Percentiles rank a stretch among this genome's conserved stretches.
Evolutionary conservation across 2,888 invertebrate species (phyloP).

Genomic region (Tachystola acroxantha): DNA sequence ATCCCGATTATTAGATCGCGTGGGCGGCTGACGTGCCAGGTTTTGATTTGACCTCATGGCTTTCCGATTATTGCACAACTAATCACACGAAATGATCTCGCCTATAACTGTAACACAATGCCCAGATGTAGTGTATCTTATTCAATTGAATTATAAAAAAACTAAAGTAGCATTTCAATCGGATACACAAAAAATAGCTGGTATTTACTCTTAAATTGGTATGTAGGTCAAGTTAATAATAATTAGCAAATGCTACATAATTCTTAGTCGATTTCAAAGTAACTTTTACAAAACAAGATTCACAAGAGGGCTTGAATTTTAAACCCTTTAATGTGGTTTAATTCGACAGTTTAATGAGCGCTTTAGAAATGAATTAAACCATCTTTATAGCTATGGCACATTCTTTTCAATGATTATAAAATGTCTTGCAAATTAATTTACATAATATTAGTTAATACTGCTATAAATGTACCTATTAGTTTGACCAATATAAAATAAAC

Average conservation of each 20-base stretch:
- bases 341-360: too few species aligned
- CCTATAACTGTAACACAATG: conserved; percentile 4
- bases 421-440: too few species aligned
- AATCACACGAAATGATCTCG: conserved; percentile 14
- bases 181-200: background rate
- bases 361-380: too few species aligned
- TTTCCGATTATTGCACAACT: conserved; percentile 38
- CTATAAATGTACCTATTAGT: too few species aligned
- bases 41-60: conserved; percentile 23
- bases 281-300: too few species aligned
- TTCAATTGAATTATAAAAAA: background rate
- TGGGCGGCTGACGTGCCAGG: conserved; percentile 31
- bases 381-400: too few species aligned
- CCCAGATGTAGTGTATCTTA: background rate
- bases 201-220: conserved; percentile 31
- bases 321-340: too few species aligned
- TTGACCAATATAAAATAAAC: too few species aligned
- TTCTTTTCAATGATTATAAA: too few species aligned
- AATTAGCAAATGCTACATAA: conserved; percentile 35
- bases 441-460: too few species aligned
- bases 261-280: too few species aligned
- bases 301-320: too few species aligned
- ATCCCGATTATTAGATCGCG: conserved; percentile 25
- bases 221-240: conserved; percentile 69
- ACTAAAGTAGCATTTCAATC: background rate